Evolutionary conservation across 2,888 invertebrate species (phyloP), one percentile per base, ranked within the genome.

Genomic region (Campopleginae sp.): DNA sequence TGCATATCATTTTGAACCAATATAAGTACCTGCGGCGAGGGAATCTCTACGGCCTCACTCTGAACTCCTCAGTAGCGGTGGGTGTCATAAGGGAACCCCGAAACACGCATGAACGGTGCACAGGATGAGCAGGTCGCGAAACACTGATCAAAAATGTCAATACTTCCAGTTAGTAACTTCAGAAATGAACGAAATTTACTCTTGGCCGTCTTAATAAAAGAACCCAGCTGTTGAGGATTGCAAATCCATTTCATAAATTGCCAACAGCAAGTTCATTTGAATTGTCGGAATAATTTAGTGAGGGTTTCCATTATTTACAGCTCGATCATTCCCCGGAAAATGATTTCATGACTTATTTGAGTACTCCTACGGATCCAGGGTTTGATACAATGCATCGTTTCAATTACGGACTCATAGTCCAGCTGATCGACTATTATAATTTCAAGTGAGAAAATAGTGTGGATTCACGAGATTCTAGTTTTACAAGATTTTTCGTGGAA

Each of bases 301-400:
- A 27, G 5, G 8, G 19, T 42, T 71, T 54, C 5, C 0, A 1
- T 38, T 66, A 17, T 42, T 42, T n/a, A 5, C 75, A 92, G 91
- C 48, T 91, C 12, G 86, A 88, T 77, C 87, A 91, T 86, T 81
- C 86, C n/a, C 86, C 90, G 12, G 72, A 86, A 48, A 83, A 87
- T 6, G 90, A 91, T 76, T 86, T 90, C n/a, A 58, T 78, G 58
- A 90, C 89, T 75, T 96, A 95, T 89, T 91, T 96, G 63, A 94
- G 93, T 23, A 94, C 94, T 66, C 94, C 95, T 6, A 94, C 94
- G 27, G 94, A 95, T 78, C 93, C 94, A 46, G 94, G 95, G 89
- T 94, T 95, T 38, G 96, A 96, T 92, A 95, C 96, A 0, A 94
- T 96, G 94, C 95, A 96, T 91, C 95, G 96, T 88, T 95, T 96